These are phyloP conservation scores for Chinchilla lanigera DNA, from an alignment of 2,113 vertebrate genomes.

Conservation along the genomic window DNA sequence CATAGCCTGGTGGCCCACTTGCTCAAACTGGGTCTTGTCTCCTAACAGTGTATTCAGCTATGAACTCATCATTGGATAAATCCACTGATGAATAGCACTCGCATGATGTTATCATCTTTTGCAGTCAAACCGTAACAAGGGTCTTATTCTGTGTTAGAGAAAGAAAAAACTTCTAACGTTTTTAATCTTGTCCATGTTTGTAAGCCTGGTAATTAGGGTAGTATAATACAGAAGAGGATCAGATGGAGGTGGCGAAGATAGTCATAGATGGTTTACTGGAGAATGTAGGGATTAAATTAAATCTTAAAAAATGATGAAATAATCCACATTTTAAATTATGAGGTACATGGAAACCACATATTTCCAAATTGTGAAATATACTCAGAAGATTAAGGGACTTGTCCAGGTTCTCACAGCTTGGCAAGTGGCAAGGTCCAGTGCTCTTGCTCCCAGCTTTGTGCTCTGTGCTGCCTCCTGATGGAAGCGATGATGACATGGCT, in stretches of 20 bases:
- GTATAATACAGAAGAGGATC: background rate
- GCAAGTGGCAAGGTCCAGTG: background rate
- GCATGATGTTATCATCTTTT: background rate
- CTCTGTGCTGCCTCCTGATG: background rate
- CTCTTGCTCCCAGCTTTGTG: background rate
- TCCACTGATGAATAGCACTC: background rate
- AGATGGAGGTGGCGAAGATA: background rate
- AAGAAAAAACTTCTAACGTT: slow-evolving; percentile 13
- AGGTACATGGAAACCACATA: background rate
- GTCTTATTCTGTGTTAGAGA: background rate
- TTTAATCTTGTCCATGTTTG: background rate
- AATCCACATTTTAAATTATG: slow-evolving; percentile 23
- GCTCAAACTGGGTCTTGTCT: background rate
- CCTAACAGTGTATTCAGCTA: background rate
- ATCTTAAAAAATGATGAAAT: background rate
- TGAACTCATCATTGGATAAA: background rate
- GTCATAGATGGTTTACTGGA: background rate
- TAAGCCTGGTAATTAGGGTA: background rate
- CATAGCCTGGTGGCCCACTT: background rate
- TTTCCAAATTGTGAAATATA: slow-evolving; percentile 7
- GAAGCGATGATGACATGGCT: background rate
- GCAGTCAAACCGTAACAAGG: background rate
- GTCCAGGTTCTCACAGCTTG: background rate
- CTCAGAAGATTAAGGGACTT: background rate
- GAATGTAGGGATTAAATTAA: background rate